phyloP scores from a whole-genome alignment of 2,113 vertebrate species.

The Elephantulus edwardii region DNA sequence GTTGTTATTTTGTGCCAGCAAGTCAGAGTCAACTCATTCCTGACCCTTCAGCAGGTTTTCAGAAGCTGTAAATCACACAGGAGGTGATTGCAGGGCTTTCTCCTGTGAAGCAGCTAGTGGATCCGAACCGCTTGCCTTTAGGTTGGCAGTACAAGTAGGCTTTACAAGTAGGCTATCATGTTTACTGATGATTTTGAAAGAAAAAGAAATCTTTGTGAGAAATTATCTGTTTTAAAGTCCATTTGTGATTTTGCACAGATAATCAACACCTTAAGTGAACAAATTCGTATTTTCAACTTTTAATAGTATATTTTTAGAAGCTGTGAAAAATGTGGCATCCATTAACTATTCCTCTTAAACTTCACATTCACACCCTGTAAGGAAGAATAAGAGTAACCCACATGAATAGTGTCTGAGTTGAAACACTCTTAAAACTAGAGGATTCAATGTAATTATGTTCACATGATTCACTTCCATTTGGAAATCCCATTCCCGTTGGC shows the following conservation, averaged over 20 bases:
- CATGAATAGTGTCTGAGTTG: background rate
- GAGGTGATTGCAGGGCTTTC: too few relatives aligned
- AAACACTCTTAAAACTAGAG: slow-evolving; percentile 33
- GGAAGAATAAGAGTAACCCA: background rate
- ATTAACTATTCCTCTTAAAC: background rate
- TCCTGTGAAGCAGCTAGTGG: too few relatives aligned
- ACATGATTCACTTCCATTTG: background rate
- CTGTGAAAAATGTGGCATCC: background rate
- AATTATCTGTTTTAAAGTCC: background rate
- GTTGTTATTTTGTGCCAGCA: too few relatives aligned
- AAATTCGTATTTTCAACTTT: background rate
- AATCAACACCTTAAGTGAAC: slow-evolving; percentile 3
- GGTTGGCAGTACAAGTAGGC: too few relatives aligned
- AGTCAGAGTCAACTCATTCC: too few relatives aligned
- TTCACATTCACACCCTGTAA: background rate
- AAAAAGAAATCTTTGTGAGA: background rate
- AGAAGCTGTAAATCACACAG: too few relatives aligned
- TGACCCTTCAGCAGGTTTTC: too few relatives aligned
- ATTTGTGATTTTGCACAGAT: background rate
- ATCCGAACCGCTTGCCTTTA: too few relatives aligned
- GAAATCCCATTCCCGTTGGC: slow-evolving; percentile 29
- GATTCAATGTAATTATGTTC: background rate
- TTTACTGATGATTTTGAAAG: slow-evolving; percentile 35
- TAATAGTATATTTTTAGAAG: background rate
- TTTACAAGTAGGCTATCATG: too few relatives aligned